Evolutionary conservation across 1,140 invertebrate species (phyloP), one percentile per base, ranked within the genome.

Genomic region (Calliopsis andreniformis): DNA sequence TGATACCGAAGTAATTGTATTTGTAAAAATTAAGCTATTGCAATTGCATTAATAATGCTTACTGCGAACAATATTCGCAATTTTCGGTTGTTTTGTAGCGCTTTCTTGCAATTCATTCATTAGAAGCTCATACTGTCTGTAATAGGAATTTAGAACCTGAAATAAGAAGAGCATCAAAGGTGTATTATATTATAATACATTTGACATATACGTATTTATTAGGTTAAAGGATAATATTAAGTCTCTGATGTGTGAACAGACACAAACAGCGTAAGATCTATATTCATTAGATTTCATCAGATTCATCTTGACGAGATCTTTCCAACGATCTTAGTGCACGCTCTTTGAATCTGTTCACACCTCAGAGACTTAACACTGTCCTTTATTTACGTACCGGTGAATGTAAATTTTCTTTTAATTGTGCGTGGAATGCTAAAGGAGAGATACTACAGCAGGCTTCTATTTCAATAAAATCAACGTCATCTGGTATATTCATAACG

Each of bases 101-200:
- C 62, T 43, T 30, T 30, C 10, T 72, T 88, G 84, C 4, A 90
- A 80, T 8, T 87, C 77, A 14, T 73, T 32, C 75, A 85, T 86
- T n/a, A 88, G 64, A 5, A 25, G 6, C 1, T 71, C 0, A 59
- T 78, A 86, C 23, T 64, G 43, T 3, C 53, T 7, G 8, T 76
- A 82, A 61, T 76, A 77, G 0, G 42, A 0, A 47, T 67, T 80
- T 6, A 87, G 71, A 32, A 64, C 39, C 86, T 86, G 23, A 59
- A 77, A 75, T 39, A 3, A 23, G 35, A 28, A 63, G 53, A 67
- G n/a, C 32, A 62, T 16, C 2, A 32, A 35, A 63, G n/a, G n/a
- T n/a, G n/a, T n/a, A n/a, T n/a, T 69, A 53, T 42, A 67, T 16
- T 32, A 4, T 18, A 0, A 45, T 35, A 39, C 35, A 53, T 67